Evolutionary conservation across 2,888 invertebrate genomes (phyloP).

Genomic region (Oeneis ivallda): DNA sequence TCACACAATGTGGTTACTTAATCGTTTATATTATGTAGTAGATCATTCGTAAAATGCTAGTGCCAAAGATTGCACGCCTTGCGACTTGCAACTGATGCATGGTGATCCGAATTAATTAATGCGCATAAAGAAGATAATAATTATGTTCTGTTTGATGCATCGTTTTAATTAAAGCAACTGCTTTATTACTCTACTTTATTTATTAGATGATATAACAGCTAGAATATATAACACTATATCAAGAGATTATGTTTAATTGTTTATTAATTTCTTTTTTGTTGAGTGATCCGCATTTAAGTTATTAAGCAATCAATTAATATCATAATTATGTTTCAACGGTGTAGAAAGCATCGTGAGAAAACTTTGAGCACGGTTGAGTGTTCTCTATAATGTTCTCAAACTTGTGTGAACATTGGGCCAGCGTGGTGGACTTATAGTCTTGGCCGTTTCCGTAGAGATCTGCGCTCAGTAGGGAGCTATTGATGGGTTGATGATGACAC

Average conservation of each 20-base stretch:
- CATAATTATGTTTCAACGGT: no score
- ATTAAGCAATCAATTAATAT: no score
- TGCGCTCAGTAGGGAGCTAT: no score
- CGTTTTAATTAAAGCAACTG: conserved; percentile 18
- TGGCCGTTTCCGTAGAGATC: no score
- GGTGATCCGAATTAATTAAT: conserved; percentile 21
- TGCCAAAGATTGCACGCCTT: conserved; percentile 27
- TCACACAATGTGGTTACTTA: background rate
- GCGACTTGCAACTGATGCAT: conserved; percentile 17
- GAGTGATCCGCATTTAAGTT: background rate
- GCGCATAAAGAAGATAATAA: conserved; percentile 15
- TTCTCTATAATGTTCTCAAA: no score
- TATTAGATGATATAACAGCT: conserved; percentile 1
- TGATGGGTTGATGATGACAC: no score
- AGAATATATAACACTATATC: background rate
- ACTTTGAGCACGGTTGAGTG: no score
- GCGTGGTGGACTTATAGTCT: no score
- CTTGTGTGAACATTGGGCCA: no score
- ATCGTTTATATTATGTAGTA: conserved; percentile 25
- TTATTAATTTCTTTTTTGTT: background rate
- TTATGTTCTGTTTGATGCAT: conserved; percentile 19
- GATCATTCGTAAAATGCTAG: conserved; percentile 35
- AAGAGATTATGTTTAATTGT: conserved; percentile 13
- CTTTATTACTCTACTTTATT: conserved; percentile 9
- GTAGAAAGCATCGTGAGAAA: no score